These are phyloP conservation scores for Anoplius nigerrimus DNA, from an alignment of 2,888 invertebrate species.

Conservation along the genomic window DNA sequence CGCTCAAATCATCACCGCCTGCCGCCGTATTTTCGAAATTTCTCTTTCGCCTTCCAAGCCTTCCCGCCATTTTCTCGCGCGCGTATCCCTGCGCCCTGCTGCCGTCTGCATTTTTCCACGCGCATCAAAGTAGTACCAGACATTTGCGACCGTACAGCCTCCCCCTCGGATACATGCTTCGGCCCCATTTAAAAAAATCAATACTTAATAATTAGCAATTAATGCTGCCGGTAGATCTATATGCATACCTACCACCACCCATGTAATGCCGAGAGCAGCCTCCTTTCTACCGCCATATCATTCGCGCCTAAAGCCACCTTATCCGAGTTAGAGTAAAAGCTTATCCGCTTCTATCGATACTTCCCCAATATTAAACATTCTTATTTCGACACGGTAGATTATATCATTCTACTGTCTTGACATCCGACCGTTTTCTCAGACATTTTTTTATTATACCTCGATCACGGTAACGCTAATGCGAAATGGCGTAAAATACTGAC, in stretches of 20 bases:
- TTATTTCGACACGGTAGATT: no score
- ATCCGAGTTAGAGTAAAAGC: no score
- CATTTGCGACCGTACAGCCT: slow-evolving; percentile 49
- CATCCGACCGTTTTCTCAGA: no score
- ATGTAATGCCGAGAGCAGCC: neutral
- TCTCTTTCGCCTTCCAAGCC: slow-evolving; percentile 11
- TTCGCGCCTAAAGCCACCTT: no score
- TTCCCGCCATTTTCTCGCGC: slow-evolving; percentile 59
- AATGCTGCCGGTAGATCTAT: slow-evolving; percentile 46
- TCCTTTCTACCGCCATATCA: neutral
- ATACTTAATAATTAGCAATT: slow-evolving; percentile 74
- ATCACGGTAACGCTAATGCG: no score
- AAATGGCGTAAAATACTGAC: no score
- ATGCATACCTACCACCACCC: slow-evolving; percentile 29
- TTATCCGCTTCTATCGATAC: no score
- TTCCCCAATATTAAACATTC: no score
- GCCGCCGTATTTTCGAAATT: slow-evolving; percentile 9
- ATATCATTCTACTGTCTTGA: no score
- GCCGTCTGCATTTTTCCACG: slow-evolving; percentile 32
- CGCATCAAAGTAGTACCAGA: slow-evolving; percentile 54
- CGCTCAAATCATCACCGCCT: neutral
- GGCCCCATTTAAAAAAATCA: slow-evolving; percentile 72
- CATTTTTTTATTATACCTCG: no score
- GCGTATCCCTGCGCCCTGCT: slow-evolving; percentile 49
- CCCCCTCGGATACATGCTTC: slow-evolving; percentile 44